Evolutionary conservation across 1,140 invertebrate genomes (phyloP).

Genomic region (Carposina sasakii): DNA sequence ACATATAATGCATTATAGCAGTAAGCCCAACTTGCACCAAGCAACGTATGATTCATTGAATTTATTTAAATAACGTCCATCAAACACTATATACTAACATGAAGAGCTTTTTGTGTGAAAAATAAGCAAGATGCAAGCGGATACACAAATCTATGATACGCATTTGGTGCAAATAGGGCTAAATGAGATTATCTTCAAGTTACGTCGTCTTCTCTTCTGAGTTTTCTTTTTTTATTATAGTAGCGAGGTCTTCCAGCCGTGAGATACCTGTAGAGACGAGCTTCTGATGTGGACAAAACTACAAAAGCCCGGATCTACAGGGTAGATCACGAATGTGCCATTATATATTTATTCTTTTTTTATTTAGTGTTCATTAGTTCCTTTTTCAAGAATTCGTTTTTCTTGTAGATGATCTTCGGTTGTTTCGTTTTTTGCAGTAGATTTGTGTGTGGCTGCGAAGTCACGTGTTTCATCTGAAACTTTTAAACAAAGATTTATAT

Average conservation of each 20-base stretch:
- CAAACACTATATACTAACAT: too few relatives aligned
- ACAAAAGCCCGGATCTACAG: conserved; percentile 99
- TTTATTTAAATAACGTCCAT: too few relatives aligned
- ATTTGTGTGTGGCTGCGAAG: too few relatives aligned
- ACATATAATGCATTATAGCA: too few relatives aligned
- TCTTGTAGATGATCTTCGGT: conserved; percentile 5
- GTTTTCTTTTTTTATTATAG: conserved; percentile 26
- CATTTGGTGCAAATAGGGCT: too few relatives aligned
- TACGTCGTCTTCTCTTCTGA: not conserved
- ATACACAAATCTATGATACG: too few relatives aligned
- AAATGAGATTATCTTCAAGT: too few relatives aligned
- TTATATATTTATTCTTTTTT: conserved; percentile 33
- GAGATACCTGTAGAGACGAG: conserved; percentile 99
- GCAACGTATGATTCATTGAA: too few relatives aligned
- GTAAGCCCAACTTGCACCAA: too few relatives aligned
- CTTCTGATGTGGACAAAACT: conserved; percentile 95
- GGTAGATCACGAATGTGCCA: conserved; percentile 93
- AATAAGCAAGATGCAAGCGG: too few relatives aligned
- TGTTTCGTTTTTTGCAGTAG: too few relatives aligned
- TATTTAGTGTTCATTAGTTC: conserved; percentile 6
- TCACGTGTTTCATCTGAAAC: conserved; percentile 26
- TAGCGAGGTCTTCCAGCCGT: conserved; percentile 86
- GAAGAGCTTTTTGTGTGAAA: too few relatives aligned
- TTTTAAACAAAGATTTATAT: conserved; percentile 18
- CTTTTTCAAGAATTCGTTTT: conserved; percentile 6